Evolutionary conservation across 2,113 vertebrate genomes (phyloP).

Genomic region (Scomber scombrus): DNA sequence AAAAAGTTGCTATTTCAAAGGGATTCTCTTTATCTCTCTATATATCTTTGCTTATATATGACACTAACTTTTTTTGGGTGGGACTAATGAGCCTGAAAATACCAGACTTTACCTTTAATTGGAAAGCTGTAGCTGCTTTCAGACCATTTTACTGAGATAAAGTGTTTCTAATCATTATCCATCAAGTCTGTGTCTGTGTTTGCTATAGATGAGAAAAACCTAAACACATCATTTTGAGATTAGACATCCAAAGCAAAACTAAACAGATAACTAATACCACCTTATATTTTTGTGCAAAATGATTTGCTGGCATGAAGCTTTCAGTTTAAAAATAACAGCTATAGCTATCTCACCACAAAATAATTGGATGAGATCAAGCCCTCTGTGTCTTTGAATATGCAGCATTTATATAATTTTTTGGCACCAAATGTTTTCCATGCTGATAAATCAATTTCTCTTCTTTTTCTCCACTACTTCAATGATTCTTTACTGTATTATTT

Average conservation of each 20-base stretch:
- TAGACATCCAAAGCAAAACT: neutral
- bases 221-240: slow-evolving; percentile 26
- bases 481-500: neutral
- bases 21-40: neutral
- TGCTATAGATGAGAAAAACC: slow-evolving; percentile 8
- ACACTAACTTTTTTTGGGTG: slow-evolving; percentile 6
- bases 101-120: slow-evolving; percentile 38
- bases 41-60: slow-evolving; percentile 14
- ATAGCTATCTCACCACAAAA: neutral
- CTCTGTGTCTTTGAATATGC: slow-evolving; percentile 1
- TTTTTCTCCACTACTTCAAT: neutral
- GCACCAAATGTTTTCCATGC: neutral
- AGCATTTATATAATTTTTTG: neutral
- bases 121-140: slow-evolving; percentile 30
- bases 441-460: neutral
- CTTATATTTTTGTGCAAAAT: neutral
- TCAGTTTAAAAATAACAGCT: slow-evolving; percentile 34
- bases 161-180: slow-evolving; percentile 22
- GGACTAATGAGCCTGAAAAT: slow-evolving; percentile 50
- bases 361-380: slow-evolving; percentile 38
- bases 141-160: neutral
- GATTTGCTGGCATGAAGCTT: slow-evolving; percentile 16
- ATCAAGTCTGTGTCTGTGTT: slow-evolving; percentile 20
- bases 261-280: slow-evolving; percentile 27
- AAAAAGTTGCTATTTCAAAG: slow-evolving; percentile 7